These are phyloP conservation scores for Syrrhaptes paradoxus DNA, from an alignment of 2,113 vertebrate genomes.

Conservation along the genomic window DNA sequence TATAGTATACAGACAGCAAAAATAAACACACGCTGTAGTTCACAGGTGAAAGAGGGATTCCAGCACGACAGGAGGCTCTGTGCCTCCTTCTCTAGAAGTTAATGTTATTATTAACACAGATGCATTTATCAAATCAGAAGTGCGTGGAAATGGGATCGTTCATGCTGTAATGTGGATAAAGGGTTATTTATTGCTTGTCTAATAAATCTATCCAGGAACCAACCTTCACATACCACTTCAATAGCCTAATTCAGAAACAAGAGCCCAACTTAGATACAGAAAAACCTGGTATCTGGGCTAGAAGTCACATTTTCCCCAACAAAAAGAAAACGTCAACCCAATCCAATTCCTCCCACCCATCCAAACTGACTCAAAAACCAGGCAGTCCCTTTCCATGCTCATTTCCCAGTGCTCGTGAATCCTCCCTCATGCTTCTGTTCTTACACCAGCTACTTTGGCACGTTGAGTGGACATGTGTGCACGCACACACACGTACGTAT, in stretches of 20 bases:
- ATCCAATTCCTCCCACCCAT: neutral
- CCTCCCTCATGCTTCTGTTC: neutral
- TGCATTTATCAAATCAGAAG: neutral
- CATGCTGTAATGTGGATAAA: neutral
- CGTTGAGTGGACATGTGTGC: rapidly evolving
- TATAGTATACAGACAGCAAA: neutral
- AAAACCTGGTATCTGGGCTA: neutral
- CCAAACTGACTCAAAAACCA: neutral
- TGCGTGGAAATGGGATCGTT: neutral
- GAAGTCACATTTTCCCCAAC: neutral
- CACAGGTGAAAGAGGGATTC: neutral
- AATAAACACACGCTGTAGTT: neutral
- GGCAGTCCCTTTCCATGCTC: neutral
- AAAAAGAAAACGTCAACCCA: neutral
- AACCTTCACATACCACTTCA: neutral
- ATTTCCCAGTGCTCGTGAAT: neutral
- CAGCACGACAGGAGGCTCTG: neutral
- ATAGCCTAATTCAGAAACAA: neutral
- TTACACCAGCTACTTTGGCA: neutral
- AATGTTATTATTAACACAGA: neutral
- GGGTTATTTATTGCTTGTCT: neutral
- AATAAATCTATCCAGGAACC: neutral
- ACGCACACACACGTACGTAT: no score
- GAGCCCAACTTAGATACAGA: neutral
- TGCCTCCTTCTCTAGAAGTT: neutral